A percentile compares a stretch with the other conserved stretches of the same genome.
These are phyloP conservation scores for Drosophila stalkeri DNA, from an alignment of 2,888 invertebrate genomes.

Conservation along the genomic window DNA sequence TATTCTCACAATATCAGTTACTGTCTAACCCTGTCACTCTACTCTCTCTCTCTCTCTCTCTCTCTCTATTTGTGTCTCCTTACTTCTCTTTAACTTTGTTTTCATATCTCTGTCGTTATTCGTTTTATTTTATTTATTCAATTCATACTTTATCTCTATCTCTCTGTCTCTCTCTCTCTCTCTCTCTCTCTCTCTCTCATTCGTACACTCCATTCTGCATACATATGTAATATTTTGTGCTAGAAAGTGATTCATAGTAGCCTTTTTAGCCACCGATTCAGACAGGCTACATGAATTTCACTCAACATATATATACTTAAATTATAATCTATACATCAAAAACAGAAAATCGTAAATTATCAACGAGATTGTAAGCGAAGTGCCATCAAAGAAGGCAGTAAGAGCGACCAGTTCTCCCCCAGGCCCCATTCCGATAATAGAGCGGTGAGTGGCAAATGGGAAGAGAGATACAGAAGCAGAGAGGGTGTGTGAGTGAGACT, in stretches of 20 bases:
- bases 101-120: not conserved
- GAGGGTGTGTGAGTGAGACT: not conserved
- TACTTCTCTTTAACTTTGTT: not conserved
- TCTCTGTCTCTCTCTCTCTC: no score
- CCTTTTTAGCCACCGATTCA: conserved; percentile 14
- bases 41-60: not conserved
- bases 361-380: conserved; percentile 26
- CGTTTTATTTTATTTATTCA: no score
- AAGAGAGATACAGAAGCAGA: not conserved
- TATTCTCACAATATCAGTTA: not conserved
- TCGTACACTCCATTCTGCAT: no score
- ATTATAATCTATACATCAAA: conserved; percentile 22
- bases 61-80: not conserved
- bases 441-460: not conserved
- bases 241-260: conserved; percentile 3
- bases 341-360: conserved; percentile 24
- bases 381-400: conserved; percentile 10
- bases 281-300: conserved; percentile 13
- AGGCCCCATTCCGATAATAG: not conserved
- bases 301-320: conserved; percentile 14
- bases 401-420: not conserved
- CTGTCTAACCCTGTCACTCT: not conserved
- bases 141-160: not conserved
- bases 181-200: no score
- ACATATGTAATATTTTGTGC: not conserved